phyloP scores from a whole-genome alignment of 2,888 invertebrate species.

The Crocallis elinguaria region DNA sequence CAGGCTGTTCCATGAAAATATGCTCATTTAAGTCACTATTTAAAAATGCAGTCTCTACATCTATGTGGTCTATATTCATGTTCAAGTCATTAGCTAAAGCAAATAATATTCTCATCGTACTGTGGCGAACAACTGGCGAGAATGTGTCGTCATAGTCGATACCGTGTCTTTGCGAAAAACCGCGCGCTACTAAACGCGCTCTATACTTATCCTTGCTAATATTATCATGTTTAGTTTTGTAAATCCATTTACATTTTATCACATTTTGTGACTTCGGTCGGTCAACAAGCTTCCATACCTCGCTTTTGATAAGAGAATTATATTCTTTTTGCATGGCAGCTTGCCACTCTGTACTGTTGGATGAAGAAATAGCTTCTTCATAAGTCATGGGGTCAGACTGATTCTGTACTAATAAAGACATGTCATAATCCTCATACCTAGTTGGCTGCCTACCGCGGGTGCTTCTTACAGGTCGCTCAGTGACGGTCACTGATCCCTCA shows the following conservation, averaged over 20 bases:
- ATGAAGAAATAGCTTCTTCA: no score
- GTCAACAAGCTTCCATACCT: background rate
- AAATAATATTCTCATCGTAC: constrained; percentile 23
- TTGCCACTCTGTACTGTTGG: background rate
- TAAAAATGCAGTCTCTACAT: constrained; percentile 22
- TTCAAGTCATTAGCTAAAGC: constrained; percentile 9
- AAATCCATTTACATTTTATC: background rate
- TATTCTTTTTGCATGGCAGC: background rate
- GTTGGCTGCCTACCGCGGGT: background rate
- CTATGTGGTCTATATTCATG: constrained; percentile 23
- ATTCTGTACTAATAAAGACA: background rate
- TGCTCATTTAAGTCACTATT: constrained; percentile 19
- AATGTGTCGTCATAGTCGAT: constrained; percentile 1
- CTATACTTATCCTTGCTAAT: background rate
- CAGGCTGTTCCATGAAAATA: constrained; percentile 23
- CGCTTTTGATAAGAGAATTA: background rate
- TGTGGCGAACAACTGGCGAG: constrained; percentile 21
- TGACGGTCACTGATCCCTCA: background rate
- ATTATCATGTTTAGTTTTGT: background rate
- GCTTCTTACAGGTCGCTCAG: background rate
- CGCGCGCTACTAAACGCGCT: constrained; percentile 2
- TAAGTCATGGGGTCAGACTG: background rate
- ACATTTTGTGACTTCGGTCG: background rate
- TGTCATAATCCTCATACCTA: constrained; percentile 1
- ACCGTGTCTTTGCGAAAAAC: constrained; percentile 5